Base-by-base conservation (phyloP, 2,113 vertebrate genomes). In the Gnathonemus echidnorhynchus region DNA sequence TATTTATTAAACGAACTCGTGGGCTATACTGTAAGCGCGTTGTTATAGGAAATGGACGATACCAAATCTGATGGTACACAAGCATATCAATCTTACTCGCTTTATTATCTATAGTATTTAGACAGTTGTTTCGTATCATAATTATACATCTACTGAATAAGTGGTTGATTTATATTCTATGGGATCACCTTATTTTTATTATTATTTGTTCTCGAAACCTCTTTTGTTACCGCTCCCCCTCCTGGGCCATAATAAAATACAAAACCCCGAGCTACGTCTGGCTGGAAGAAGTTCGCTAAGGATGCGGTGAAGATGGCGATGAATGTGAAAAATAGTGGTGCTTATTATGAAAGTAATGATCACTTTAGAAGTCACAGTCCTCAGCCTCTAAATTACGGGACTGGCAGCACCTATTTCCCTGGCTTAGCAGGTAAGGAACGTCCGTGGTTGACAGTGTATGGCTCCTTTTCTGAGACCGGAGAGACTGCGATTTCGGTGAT, bases 291-390 rank as follows among this genome's bases (percentile, higher is more conserved):
- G 91, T 93, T 92, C 31, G 88, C 88, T 89, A 88, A 94, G 94
- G 95, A 95, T 95, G 95, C 93, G 91, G 93, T 90, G 92, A 96
- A 95, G 95, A 97, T 97, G 96, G 95, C 96, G 95, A 93, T 96
- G 95, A 95, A 96, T 92, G 94, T 95, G 46, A 95, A 94, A 92
- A 95, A 92, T 91, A 94, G 92, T 88, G 94, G 94, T 94, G 95
- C 94, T 19, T 95, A 94, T 92, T 95, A 94, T 92, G 94, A 94
- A 93, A 92, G 93, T 89, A 94, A 93, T 88, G 93, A 94, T 0
- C 96, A 92, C 91, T 96, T 94, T 94, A 94, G 93, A 92, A 93
- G 94, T 92, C 95, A 94, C 90, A 94, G 90, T 11, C 92, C 94
- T 5, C 93, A 93, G 88, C 92, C 93, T 88, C 90, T 95, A 92